Base-by-base conservation (phyloP, 2,888 invertebrate genomes). In the Drosophila acutilabella region DNA sequence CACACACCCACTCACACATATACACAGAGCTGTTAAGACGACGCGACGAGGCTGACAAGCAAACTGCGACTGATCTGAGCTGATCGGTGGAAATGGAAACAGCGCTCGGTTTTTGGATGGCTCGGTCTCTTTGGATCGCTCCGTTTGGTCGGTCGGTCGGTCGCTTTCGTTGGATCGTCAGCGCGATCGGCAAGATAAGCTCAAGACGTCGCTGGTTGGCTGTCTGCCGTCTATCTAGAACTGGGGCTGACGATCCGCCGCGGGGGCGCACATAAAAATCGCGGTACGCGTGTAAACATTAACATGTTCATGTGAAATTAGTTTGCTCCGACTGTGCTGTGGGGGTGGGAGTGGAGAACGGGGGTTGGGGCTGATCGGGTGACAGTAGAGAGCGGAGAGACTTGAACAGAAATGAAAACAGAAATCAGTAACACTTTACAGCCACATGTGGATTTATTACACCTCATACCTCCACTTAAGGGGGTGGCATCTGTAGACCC, bases 211-310 rank as follows among this genome's bases (percentile, higher is more conserved):
- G 62, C 54, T 68, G 73, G 74, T 72, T 73, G 78, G 77, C 53
- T 64, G 57, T 33, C 20, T 11, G 0, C 30, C 10, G 30, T 42
- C 52, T 18, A 38, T 45, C 53, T 71, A 62, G 18, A 64, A 57
- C 58, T 74, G 64, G 58, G 38, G 61, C 68, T 64, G 66, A 66
- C 64, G 66, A 52, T 65, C 51, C 67, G 57, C 70, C 60, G 78
- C 70, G 78, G 81, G 87, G 73, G 88, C 57, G 66, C 58, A 82
- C 80, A 85, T 85, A 81, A 86, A 85, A 84, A 84, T 76, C 82
- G 81, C 88, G 74, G 87, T 87, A 84, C 89, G 89, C 86, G 88
- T 89, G 86, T 89, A 87, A 86, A 87, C 85, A 86, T 86, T 86
- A 89, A 87, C 86, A 86, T 84, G 85, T 74, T 80, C 82, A 82